These are phyloP conservation scores for Sitophilus oryzae DNA, from an alignment of 1,140 invertebrate genomes.

Conservation along the genomic window DNA sequence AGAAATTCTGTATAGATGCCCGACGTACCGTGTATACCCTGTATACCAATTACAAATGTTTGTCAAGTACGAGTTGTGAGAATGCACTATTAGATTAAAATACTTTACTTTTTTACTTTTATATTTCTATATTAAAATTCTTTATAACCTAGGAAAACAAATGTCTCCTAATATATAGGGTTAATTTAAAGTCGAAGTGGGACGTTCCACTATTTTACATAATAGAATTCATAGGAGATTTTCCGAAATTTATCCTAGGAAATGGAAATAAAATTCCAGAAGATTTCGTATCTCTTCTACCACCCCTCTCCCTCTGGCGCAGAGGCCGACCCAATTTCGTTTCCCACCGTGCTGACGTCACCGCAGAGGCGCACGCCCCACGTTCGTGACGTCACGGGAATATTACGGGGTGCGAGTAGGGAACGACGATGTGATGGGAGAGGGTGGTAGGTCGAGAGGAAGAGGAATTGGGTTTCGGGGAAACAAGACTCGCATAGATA, in stretches of 20 bases:
- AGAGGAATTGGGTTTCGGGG: background rate
- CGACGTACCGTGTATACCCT: too few species aligned
- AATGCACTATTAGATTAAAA: too few species aligned
- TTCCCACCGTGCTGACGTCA: slow-evolving; percentile 1
- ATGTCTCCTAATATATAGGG: too few species aligned
- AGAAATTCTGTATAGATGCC: too few species aligned
- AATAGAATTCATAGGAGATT: background rate
- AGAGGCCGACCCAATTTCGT: slow-evolving; percentile 4
- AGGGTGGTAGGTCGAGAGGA: background rate
- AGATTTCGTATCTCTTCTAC: background rate
- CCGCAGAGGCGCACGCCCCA: background rate
- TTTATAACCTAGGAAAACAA: too few species aligned
- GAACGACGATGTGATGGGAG: too few species aligned
- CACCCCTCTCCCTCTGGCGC: background rate
- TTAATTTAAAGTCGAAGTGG: too few species aligned
- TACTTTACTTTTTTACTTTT: too few species aligned
- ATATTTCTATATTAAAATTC: too few species aligned
- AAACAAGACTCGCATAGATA: slow-evolving; percentile 13
- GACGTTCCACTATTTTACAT: background rate
- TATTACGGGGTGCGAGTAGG: too few species aligned
- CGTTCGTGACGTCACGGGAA: slow-evolving; percentile 1
- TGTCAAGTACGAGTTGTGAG: too few species aligned
- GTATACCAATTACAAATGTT: too few species aligned
- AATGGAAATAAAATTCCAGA: background rate
- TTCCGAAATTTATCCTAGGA: background rate